Evolutionary conservation across 2,797 vertebrate species (phyloP), one percentile per base, ranked within the genome.

Genomic region (Mormyrus proboscirostris): DNA sequence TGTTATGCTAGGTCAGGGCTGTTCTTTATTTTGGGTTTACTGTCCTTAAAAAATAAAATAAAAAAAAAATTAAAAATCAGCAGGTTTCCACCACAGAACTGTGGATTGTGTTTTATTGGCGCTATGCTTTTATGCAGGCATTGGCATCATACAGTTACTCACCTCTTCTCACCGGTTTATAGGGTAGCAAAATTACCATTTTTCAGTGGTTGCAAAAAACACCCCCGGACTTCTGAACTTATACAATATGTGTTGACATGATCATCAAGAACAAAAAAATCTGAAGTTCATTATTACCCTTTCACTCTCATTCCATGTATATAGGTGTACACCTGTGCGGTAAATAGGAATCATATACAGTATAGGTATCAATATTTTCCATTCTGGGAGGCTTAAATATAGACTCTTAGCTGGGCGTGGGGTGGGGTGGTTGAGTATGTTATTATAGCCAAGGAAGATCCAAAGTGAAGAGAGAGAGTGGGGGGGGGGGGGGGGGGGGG

Each of bases 1-100:
- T 91, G 92, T 93, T 92, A 94, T 94, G 93, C 95, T 95, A 96
- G 95, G 96, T 96, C 94, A 95, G 93, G 94, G 93, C 93, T 92
- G 92, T 92, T 93, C 92, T 94, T 93, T 93, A 19, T 49, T 44
- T 73, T 65, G 38, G 53, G 38, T 51, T 85, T 59, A 44, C 41
- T 59, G 87, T 82, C 9, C 93, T 94, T 95, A 95, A 94, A 92
- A 92, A 92, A 93, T 92, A 90, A 94, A 94, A 93, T 22, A 47
- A 22, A 62, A 87, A 53, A 65, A 44, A 44, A 62, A 91, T 3
- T 1, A 47, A 85, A 65, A 88, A 65, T 88, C 86, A 88, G 57
- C 59, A 49, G 38, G 19, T 87, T 91, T 92, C 91, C 89, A 86
- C 90, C 92, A 91, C 90, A 88, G 87, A 92, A 90, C 91, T 92